These are phyloP conservation scores for Aurelia coerulea DNA, from an alignment of 30 jellyfish, hydroid and myxozoan genomes.

Conservation along the genomic window DNA sequence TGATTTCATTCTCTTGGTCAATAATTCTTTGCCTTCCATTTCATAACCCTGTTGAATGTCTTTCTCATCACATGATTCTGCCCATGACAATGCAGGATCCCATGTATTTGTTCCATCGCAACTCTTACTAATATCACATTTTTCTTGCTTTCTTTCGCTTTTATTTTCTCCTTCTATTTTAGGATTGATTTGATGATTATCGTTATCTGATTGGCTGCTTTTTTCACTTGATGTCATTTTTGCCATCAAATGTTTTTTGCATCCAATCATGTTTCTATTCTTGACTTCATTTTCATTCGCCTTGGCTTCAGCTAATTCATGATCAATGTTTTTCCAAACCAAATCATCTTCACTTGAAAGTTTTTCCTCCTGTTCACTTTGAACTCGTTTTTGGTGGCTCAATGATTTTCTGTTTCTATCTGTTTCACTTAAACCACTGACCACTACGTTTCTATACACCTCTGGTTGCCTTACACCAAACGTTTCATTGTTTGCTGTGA, in stretches of 20 bases:
- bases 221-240: neutral
- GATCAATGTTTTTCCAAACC: neutral
- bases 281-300: neutral
- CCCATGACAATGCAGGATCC: slow-evolving; percentile 81
- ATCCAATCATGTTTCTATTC: neutral
- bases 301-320: neutral
- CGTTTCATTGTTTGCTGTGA: neutral
- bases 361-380: neutral
- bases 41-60: neutral
- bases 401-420: neutral
- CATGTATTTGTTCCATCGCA: slow-evolving; percentile 64
- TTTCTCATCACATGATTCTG: slow-evolving; percentile 43
- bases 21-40: too few species aligned
- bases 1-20: too few species aligned
- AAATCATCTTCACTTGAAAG: neutral
- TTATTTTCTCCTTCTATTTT: neutral
- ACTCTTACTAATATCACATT: neutral
- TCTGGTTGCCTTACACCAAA: neutral
- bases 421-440: slow-evolving; percentile 19
- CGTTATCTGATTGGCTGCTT: neutral
- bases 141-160: neutral
- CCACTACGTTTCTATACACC: slow-evolving; percentile 4
- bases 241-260: slow-evolving; percentile 32
- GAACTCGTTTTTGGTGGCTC: neutral
- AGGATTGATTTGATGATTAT: neutral